These are phyloP conservation scores for Uloborus diversus DNA, from an alignment of 1,140 invertebrate species.

Conservation along the genomic window DNA sequence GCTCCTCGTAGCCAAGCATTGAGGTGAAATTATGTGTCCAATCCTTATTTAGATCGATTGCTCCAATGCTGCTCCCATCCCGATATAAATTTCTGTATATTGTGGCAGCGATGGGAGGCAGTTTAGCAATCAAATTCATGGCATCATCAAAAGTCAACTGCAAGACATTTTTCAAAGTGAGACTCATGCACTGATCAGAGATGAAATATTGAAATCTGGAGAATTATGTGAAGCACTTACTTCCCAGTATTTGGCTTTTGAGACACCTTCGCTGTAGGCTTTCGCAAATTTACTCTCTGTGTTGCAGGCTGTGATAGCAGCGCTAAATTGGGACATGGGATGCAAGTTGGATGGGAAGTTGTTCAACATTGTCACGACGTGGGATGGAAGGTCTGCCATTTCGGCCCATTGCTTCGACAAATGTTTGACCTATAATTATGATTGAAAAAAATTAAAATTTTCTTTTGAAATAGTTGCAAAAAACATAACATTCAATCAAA, in stretches of 20 bases:
- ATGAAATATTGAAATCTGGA: too few species aligned
- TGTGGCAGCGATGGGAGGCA: slow-evolving; percentile 72
- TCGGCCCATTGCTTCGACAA: slow-evolving; percentile 92
- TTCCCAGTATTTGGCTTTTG: slow-evolving; percentile 72
- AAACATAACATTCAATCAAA: too few species aligned
- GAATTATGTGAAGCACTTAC: slow-evolving; percentile 62
- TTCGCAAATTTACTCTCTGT: slow-evolving; percentile 72
- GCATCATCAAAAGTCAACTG: slow-evolving; percentile 70
- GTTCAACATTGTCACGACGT: slow-evolving; percentile 94
- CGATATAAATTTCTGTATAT: slow-evolving; percentile 73
- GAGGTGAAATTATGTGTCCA: slow-evolving; percentile 72
- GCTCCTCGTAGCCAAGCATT: slow-evolving; percentile 72
- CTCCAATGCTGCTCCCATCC: slow-evolving; percentile 69
- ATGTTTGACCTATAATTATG: slow-evolving; percentile 69
- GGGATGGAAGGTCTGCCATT: slow-evolving; percentile 86
- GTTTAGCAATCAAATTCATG: slow-evolving; percentile 73
- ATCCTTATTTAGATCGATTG: slow-evolving; percentile 71
- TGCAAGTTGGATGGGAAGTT: slow-evolving; percentile 90
- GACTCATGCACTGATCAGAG: neutral
- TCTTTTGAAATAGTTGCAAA: too few species aligned
- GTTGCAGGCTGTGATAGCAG: slow-evolving; percentile 71
- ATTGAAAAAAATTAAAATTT: neutral
- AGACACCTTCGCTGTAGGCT: slow-evolving; percentile 70
- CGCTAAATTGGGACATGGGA: slow-evolving; percentile 73
- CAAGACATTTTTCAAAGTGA: neutral